Evolutionary conservation across 1,140 invertebrate species (phyloP), one percentile per base, ranked within the genome.

Genomic region (Atta texana): DNA sequence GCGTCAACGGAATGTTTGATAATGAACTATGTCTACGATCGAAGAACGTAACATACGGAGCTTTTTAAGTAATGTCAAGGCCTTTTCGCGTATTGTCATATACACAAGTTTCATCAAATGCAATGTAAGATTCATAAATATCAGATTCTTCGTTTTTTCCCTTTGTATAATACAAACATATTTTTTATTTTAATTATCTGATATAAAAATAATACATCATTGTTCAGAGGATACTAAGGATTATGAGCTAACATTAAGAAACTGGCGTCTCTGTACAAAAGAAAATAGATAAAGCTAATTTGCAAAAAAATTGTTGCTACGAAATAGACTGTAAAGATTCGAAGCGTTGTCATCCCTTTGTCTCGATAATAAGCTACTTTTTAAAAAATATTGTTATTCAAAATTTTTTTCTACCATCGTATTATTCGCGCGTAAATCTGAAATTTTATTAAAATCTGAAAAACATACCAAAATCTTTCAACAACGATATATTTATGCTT

Each of bases 181-280:
- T 51, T 87, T 78, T 89, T 51, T 51, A 10, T 51, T 87, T 90
- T 71, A 89, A 76, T 89, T 87, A 81, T 61, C 85, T 89, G 88
- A 89, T 89, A 89, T 87, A 90, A 90, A 90, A 88, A 90, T 90
- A 90, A 90, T 90, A 87, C 78, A 84, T 90, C 77, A 90, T 90
- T 87, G 76, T 90, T 90, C 75, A 64, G 71, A 80, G 69, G 53
- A 88, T 77, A 88, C 77, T 90, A 90, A 90, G 89, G 90, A 85
- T 87, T 90, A 90, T 64, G 72, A 85, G 75, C 85, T 89, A 90
- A 71, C 66, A 61, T 88, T 81, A 90, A 64, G 69, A 90, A 90
- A 88, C 78, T 84, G 85, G 69, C 55, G 18, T 85, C 85, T 80
- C 55, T 90, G 86, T 90, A 90, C 84, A 90, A 90, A 90, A 90